Conservation (phyloP, 1,140 invertebrate species). For the Drosophila navojoa region DNA sequence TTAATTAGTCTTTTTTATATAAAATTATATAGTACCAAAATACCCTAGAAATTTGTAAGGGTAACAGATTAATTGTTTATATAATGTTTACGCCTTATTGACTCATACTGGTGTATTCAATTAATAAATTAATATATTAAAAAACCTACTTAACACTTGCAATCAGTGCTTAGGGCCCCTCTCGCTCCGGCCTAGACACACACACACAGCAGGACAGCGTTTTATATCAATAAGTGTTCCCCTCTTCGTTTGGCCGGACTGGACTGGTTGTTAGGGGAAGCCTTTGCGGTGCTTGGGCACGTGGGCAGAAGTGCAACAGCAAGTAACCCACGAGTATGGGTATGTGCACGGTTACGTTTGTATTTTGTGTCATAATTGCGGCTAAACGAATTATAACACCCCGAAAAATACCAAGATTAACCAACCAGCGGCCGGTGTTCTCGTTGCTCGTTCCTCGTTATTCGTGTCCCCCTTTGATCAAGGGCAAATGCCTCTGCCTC, state of each 20-base stretch:
- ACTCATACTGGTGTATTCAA: neutral
- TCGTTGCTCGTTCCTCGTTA: too few species aligned
- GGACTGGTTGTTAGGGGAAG: slow-evolving; percentile 23
- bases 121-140: slow-evolving; percentile 20
- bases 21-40: too few species aligned
- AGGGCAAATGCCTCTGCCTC: slow-evolving; percentile 2
- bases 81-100: neutral
- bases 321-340: slow-evolving; percentile 20
- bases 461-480: neutral
- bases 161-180: slow-evolving; percentile 53
- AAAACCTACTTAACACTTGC: slow-evolving; percentile 37
- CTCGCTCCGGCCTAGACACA: slow-evolving; percentile 12
- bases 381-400: slow-evolving; percentile 82
- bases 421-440: slow-evolving; percentile 14
- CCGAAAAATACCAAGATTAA: slow-evolving; percentile 55
- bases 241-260: slow-evolving; percentile 20
- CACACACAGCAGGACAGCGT: slow-evolving; percentile 57
- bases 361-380: slow-evolving; percentile 78
- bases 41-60: too few species aligned
- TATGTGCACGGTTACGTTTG: slow-evolving; percentile 53
- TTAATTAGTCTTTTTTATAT: too few species aligned
- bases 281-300: slow-evolving; percentile 34
- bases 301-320: slow-evolving; percentile 52
- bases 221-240: slow-evolving; percentile 38
- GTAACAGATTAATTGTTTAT: too few species aligned